Percentiles rank a stretch among this genome's conserved stretches.
phyloP scores from a whole-genome alignment of 2,888 invertebrate species.

The Lycocerus yunnanus region DNA sequence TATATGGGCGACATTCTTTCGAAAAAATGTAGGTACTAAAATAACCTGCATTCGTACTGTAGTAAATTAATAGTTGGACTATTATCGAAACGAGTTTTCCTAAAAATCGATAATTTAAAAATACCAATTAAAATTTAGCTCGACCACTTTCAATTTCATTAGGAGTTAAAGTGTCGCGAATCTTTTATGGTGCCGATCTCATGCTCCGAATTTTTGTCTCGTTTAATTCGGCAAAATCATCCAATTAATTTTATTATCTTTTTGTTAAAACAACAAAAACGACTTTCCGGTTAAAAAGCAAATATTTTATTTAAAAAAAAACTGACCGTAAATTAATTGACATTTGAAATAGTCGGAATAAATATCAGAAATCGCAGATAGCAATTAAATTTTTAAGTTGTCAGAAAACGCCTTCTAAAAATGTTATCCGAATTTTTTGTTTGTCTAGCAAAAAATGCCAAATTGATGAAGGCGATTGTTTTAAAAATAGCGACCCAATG shows the following conservation, averaged over 20 bases:
- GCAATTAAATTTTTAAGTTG: slow-evolving; percentile 1
- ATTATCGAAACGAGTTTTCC: neutral
- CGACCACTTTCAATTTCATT: slow-evolving; percentile 27
- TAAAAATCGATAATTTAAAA: slow-evolving; percentile 6
- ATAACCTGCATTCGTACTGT: neutral
- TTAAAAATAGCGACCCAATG: neutral
- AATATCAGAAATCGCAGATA: neutral
- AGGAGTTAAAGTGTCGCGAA: slow-evolving; percentile 18
- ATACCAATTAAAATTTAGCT: slow-evolving; percentile 23
- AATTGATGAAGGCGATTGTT: neutral
- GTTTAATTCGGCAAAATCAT: slow-evolving; percentile 39
- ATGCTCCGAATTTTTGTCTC: slow-evolving; percentile 27
- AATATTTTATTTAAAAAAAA: neutral
- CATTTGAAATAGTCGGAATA: neutral
- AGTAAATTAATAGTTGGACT: neutral
- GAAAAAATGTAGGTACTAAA: neutral
- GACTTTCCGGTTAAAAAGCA: slow-evolving; percentile 37
- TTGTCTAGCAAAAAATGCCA: neutral
- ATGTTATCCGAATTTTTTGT: neutral
- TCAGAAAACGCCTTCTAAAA: neutral
- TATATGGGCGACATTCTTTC: neutral
- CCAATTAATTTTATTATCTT: slow-evolving; percentile 51
- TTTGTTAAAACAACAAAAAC: slow-evolving; percentile 35
- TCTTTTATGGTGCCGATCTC: slow-evolving; percentile 30
- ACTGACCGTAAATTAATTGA: neutral